Base-by-base conservation (phyloP, 2,888 invertebrate genomes). In the Oscheius sp. region DNA sequence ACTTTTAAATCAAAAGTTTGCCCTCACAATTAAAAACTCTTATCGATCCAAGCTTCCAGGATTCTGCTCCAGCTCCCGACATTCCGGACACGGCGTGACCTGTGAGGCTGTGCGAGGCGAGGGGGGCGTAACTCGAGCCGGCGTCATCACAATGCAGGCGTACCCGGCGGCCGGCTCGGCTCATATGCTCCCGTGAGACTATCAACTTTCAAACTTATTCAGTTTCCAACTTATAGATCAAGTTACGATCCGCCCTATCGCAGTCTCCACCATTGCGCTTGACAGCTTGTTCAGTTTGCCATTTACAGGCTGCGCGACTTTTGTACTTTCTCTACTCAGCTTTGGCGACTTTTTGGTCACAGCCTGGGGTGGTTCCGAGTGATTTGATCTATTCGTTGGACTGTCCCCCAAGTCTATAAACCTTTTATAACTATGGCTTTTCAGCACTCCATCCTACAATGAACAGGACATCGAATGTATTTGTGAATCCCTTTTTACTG, bases 401-500 rank as follows among this genome's bases (percentile, higher is more conserved):
- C 11, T 42, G 13, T 42, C 7, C 33, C 35, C 21, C 59, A 60
- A 58, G 33, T 29, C 48, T 63, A 9, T 53, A 21, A 3, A 51
- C 7, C 50, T 10, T 7, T 68, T 53, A n/a, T 68, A 68, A 68
- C n/a, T 7, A 9, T 32, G 21, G 1, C 9, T 32, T 7, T 68
- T 68, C 9, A 68, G 68, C 21, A 79, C 80, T 1, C 77, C 82
- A 21, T 79, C 83, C 5, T 84, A 82, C 58, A 74, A 77, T 37
- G 82, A 82, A 57, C 77, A 78, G 55, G 82, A 84, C 70, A 74
- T 84, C 37, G 62, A 70, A n/a, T 84, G 81, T 57, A 81, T 84
- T 35, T 84, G 84, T 70, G 84, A 84, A 60, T 74, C 79, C 5
- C 74, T 84, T 21, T 84, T 84, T 76, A 77, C 76, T 71, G 84